Conservation (phyloP, 2,113 vertebrate species). For the Platycercus adscitus region DNA sequence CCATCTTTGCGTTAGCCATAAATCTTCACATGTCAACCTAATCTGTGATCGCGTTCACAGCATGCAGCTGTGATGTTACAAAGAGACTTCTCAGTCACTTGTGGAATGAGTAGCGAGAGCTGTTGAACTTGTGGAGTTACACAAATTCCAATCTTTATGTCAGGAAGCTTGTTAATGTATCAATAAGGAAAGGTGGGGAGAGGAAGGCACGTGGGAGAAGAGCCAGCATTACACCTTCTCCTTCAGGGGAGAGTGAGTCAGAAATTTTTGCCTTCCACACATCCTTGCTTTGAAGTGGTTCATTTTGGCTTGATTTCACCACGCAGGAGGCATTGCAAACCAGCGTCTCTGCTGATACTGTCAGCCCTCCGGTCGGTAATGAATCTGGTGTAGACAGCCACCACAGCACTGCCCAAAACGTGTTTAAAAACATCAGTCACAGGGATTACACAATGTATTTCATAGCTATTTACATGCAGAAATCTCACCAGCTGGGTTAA, state of each 20-base stretch:
- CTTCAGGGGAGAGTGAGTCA: not conserved
- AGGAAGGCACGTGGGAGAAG: not conserved
- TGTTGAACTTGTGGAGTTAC: not conserved
- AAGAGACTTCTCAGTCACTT: not conserved
- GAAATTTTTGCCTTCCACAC: not conserved
- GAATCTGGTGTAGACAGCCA: not conserved
- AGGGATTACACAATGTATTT: not conserved
- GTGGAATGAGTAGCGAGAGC: not conserved
- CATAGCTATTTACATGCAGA: not conserved
- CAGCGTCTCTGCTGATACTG: not conserved
- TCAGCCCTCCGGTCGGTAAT: not conserved
- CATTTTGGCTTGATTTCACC: not conserved
- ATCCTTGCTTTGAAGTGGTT: slow-evolving; percentile 15
- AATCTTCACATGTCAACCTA: not conserved
- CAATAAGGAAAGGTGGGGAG: not conserved
- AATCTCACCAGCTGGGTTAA: slow-evolving; percentile 7
- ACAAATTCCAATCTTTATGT: not conserved
- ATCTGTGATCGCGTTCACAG: not conserved
- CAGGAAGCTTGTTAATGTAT: not conserved
- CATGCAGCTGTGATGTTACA: not conserved
- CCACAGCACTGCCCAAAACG: not conserved
- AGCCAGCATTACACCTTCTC: not conserved
- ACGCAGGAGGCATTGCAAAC: not conserved
- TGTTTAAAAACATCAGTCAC: not conserved
- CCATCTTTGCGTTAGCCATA: not conserved